phyloP scores from a whole-genome alignment of 2,797 vertebrate genomes.

The Danio kyathit region DNA sequence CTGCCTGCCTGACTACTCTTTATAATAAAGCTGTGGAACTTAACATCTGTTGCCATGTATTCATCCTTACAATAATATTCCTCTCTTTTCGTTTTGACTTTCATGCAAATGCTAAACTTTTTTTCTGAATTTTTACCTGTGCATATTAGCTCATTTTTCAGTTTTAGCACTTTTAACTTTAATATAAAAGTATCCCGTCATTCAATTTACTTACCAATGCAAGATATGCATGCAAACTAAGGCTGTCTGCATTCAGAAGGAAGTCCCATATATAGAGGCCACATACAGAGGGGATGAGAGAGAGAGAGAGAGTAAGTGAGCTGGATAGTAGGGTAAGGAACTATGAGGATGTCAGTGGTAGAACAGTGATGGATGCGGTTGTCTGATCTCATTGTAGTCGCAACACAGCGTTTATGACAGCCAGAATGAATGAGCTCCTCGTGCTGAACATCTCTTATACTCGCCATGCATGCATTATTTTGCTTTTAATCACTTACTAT shows the following conservation, averaged over 20 bases:
- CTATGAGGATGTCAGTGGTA: conserved; percentile 54
- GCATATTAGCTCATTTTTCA: background rate
- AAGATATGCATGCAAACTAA: conserved; percentile 27
- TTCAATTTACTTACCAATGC: conserved; percentile 41
- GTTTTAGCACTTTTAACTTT: background rate
- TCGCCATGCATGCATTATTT: conserved; percentile 59
- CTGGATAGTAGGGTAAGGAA: conserved; percentile 46
- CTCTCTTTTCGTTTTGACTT: background rate
- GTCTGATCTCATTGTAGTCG: conserved; percentile 66
- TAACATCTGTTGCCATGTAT: background rate
- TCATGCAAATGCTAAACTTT: background rate
- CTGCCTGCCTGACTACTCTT: no score
- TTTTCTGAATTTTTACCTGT: background rate
- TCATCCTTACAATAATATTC: background rate
- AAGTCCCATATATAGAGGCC: background rate
- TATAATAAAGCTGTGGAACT: no score
- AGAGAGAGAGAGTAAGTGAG: conserved; percentile 25
- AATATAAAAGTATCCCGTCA: background rate
- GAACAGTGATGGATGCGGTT: conserved; percentile 70
- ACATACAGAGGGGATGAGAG: background rate
- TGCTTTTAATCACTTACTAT: conserved; percentile 65
- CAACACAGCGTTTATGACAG: conserved; percentile 68
- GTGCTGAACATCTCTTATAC: conserved; percentile 64
- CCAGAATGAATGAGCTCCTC: conserved; percentile 68
- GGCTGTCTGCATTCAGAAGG: conserved; percentile 4